phyloP scores from a whole-genome alignment of 2,797 vertebrate species.

The Numenius phaeopus region DNA sequence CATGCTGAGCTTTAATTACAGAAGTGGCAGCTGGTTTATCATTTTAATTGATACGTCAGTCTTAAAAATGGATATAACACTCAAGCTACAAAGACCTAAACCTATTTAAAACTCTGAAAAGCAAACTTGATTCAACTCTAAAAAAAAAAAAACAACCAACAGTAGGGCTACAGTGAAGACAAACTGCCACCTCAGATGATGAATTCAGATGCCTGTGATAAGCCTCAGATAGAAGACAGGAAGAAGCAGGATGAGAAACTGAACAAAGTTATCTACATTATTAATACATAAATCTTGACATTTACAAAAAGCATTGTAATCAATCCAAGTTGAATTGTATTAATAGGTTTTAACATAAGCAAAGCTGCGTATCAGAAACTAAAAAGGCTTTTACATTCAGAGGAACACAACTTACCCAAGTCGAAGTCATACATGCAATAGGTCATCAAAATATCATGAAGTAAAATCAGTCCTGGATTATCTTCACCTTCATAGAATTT shows the following conservation, averaged over 20 bases:
- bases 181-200: neutral
- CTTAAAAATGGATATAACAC: neutral
- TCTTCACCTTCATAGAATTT: conserved; percentile 95
- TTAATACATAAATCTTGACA: neutral
- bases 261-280: neutral
- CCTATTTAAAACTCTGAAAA: neutral
- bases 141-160: neutral
- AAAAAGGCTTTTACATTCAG: neutral
- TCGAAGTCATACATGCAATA: conserved; percentile 99
- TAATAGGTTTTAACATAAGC: neutral
- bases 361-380: neutral
- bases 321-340: neutral
- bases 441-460: conserved; percentile 98
- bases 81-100: neutral
- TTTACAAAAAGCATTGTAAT: neutral
- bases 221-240: neutral
- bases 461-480: conserved; percentile 93
- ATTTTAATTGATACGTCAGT: neutral
- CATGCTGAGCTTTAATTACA: conserved; percentile 28
- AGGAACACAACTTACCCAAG: conserved; percentile 87
- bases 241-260: neutral
- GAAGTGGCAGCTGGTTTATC: neutral
- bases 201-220: neutral
- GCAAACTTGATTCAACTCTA: neutral
- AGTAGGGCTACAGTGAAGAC: neutral